A percentile compares a stretch with the other conserved stretches of the same genome.
Evolutionary conservation across 2,797 vertebrate genomes (phyloP).

Genomic region (Knipowitschia caucasica): DNA sequence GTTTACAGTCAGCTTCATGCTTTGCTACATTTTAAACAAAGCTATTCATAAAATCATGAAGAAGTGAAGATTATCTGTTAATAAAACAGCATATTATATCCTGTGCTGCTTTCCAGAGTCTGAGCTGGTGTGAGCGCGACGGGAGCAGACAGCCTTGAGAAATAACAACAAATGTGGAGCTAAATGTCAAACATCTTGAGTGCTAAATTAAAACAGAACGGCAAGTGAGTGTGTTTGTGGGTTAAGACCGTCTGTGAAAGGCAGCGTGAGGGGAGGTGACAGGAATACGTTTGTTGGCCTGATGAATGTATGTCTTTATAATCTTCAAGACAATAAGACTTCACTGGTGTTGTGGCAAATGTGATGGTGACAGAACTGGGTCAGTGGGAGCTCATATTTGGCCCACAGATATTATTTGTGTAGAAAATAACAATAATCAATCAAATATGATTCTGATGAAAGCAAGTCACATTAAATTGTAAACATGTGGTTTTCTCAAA

Average conservation of each 20-base stretch:
- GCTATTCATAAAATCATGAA: no score
- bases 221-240: conserved; percentile 20
- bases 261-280: conserved; percentile 25
- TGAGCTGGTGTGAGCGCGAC: not conserved
- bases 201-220: conserved; percentile 27
- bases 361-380: conserved; percentile 42
- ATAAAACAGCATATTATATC: no score
- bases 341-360: conserved; percentile 18
- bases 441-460: no score
- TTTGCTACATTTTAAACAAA: no score
- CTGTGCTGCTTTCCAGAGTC: not conserved
- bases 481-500: no score
- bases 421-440: not conserved
- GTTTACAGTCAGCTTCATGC: not conserved
- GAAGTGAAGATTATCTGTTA: no score
- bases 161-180: conserved; percentile 22
- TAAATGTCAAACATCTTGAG: conserved; percentile 38
- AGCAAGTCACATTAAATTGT: no score
- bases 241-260: conserved; percentile 33
- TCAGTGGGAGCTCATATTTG: conserved; percentile 24
- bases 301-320: conserved; percentile 28
- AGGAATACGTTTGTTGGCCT: conserved; percentile 20
- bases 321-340: conserved; percentile 28
- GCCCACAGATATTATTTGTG: conserved; percentile 11
- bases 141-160: conserved; percentile 8